A percentile compares a stretch with the other conserved stretches of the same genome.
Evolutionary conservation across 2,888 invertebrate species (phyloP).

Genomic region (Coenonympha arcania): DNA sequence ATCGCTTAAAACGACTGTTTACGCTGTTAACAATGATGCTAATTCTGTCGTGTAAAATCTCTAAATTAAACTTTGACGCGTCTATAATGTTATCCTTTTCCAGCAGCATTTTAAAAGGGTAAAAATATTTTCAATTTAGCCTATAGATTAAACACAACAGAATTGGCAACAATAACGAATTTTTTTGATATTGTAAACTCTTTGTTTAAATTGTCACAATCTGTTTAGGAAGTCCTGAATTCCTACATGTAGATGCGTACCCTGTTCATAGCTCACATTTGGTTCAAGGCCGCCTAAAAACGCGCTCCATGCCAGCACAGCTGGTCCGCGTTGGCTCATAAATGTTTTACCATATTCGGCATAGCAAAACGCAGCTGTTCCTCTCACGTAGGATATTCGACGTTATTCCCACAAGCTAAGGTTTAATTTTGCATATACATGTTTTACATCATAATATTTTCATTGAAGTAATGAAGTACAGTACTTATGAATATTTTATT

Average conservation of each 20-base stretch:
- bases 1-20: too few relatives aligned
- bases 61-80: too few relatives aligned
- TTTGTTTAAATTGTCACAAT: too few relatives aligned
- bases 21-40: too few relatives aligned
- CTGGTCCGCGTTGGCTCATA: slow-evolving; percentile 19
- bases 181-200: too few relatives aligned
- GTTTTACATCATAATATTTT: slow-evolving; percentile 1
- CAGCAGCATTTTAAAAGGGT: too few relatives aligned
- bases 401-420: background rate
- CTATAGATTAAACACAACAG: too few relatives aligned
- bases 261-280: slow-evolving; percentile 8
- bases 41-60: too few relatives aligned
- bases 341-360: slow-evolving; percentile 23
- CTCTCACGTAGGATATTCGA: background rate
- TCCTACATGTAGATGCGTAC: background rate
- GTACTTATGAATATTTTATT: background rate
- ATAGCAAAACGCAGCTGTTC: slow-evolving; percentile 16
- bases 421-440: background rate
- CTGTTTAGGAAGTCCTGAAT: background rate
- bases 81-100: too few relatives aligned
- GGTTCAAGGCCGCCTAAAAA: slow-evolving; percentile 19
- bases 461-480: background rate
- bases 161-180: too few relatives aligned
- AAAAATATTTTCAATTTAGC: too few relatives aligned
- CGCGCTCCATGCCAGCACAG: slow-evolving; percentile 13